Base-by-base conservation (phyloP, 92 coral and sea anemone species). In the Porites rus region DNA sequence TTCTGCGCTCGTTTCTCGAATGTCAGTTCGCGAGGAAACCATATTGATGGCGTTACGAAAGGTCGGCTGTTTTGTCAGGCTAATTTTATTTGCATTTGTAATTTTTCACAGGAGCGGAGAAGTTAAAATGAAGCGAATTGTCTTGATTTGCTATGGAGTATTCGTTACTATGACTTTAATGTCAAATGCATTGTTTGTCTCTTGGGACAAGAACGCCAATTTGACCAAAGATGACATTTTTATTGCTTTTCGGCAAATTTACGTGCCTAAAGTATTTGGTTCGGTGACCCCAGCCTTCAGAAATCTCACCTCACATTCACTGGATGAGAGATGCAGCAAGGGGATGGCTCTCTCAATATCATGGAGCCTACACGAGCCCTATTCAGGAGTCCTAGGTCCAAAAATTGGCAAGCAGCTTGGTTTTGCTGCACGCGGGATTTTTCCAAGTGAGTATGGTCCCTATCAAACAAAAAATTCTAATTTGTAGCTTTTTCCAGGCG, bases 281-380 rank as follows among this genome's bases (percentile, higher is more conserved):
- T 4, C 5, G 0, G 56, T 73, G 63, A 85, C 79, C 52, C 78
- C 21, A 16, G 75, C 74, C 10, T 90, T 90, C 79, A 24, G 80
- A 78, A 96, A 96, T 67, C 59, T 91, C 6, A 89, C 98, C 8
- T 72, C 85, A 2, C 61, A 54, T 65, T 65, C 95, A 20, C 76
- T 92, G 62, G 99, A 96, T 62, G 93, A 96, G 84, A 93, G 99
- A 20, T 96, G 99, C 79, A 81, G 79, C 11, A 69, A 38, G 6
- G 98, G 99, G 17, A 82, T 84, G 84, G 93, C 97, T 1, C 86
- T 96, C 24, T 85, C 98, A 14, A 85, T 94, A 69, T 94, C 98
- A 1, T 92, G 93, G 93, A 84, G 85, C 73, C 86, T 93, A n/a
- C 90, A 94, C 68, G 92, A 90, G 74, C 98, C 98, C 5, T 94